Evolutionary conservation across 37 sponge, comb jelly and placozoan genomes (phyloP), one percentile per base, ranked within the genome.

Genomic region (Oopsacas minuta): DNA sequence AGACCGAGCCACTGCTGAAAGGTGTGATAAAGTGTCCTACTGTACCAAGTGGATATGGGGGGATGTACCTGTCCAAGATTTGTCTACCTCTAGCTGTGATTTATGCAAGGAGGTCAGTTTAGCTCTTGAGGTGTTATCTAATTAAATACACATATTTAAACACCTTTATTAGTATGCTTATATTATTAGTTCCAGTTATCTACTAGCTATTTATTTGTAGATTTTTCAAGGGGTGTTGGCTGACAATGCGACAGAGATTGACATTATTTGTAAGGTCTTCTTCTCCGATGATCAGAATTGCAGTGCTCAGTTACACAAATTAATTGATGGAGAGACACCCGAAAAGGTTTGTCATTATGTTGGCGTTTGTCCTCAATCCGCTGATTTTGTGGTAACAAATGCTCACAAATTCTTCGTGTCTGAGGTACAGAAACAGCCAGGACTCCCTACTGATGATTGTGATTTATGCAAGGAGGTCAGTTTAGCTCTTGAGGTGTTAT

Each of bases 21-120:
- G 75, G 75, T 61, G 75, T 61, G 75, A 12, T 5, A 61, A 61
- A 34, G 75, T 61, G 75, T 25, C 20, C 75, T 61, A 61, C 75
- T 61, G 75, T 34, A 3, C 5, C 3, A 3, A 61, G 75, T 61
- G 75, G 75, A 61, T 61, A 25, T 61, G 75, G 75, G 20, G 1
- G 22, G 12, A 42, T 17, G 15, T 15, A 8, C 3, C 28, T 25
- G 75, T 32, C 75, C 17, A 25, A 12, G 75, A 25, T 12, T 12
- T 34, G 22, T 5, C 28, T 34, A 5, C 28, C 75, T 10, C 30
- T 3, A 22, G 17, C 17, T 61, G 75, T 34, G 75, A 61, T 34
- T 3, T 32, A 12, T 61, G 75, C 75, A 61, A 61, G 30, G 75
- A 61, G 75, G 75, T 61, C 22, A 32, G 30, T 42, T 42, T 8